Percentiles rank a stretch among this genome's conserved stretches.
phyloP scores from a whole-genome alignment of 2,113 vertebrate species.

The Chrysemys picta region DNA sequence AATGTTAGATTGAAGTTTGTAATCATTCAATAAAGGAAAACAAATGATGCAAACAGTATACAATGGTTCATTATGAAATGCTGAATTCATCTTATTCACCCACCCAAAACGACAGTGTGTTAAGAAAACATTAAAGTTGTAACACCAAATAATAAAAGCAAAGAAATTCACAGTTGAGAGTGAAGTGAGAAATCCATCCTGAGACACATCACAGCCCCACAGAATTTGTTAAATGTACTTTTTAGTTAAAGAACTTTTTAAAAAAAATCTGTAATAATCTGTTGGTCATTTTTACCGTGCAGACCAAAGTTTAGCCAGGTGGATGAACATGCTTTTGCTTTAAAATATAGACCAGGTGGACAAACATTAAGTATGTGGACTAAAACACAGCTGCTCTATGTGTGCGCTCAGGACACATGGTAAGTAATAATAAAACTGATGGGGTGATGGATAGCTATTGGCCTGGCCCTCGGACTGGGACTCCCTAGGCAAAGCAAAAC shows the following conservation, averaged over 20 bases:
- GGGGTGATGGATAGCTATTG: neutral
- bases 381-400: neutral
- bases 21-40: constrained; percentile 78
- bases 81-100: constrained; percentile 60
- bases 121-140: constrained; percentile 62
- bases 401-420: neutral
- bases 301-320: constrained; percentile 10
- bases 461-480: neutral
- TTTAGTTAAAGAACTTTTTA: constrained; percentile 28
- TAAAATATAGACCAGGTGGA: constrained; percentile 13
- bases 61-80: constrained; percentile 64
- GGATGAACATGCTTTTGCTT: neutral
- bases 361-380: neutral
- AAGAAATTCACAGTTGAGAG: constrained; percentile 47
- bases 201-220: neutral
- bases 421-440: constrained; percentile 1
- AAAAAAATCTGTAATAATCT: neutral
- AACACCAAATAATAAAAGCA: constrained; percentile 63
- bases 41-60: constrained; percentile 72
- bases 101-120: constrained; percentile 31
- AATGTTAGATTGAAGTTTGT: constrained; percentile 72
- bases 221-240: neutral
- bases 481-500: neutral
- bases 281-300: constrained; percentile 32
- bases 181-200: constrained; percentile 39